Base-by-base conservation (phyloP, 2,797 vertebrate genomes). In the Labroides dimidiatus region DNA sequence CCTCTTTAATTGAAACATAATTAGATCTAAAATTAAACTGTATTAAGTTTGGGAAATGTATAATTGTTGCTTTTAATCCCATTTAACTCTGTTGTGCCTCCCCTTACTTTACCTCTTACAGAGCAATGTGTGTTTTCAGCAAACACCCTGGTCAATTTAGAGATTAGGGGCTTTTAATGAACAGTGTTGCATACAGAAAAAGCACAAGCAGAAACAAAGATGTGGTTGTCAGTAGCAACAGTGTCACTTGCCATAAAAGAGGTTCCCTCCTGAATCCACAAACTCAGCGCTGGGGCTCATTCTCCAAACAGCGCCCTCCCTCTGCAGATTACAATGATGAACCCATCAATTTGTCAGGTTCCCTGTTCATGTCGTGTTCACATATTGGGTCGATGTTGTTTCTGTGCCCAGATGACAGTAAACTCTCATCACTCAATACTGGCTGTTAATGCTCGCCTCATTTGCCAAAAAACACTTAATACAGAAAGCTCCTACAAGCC, bases 211-310 rank as follows among this genome's bases (percentile, higher is more conserved):
- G 48, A 50, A 48, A 33, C 15, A 24, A 56, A 73, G 66, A 78
- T 68, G 54, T 68, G 71, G 71, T 81, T 80, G 78, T 77, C 70
- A 79, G 27, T 61, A 49, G 70, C 69, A 81, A 78, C 74, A 51
- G 48, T 49, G 48, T 79, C 23, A 57, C 21, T 1, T 57, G 19
- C 23, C 55, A 16, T 1, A 23, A 47, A 73, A 12, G 8, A 48
- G 2, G 64, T 60, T 55, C 53, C 44, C 44, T 64, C 12, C 0
- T 0, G 39, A 55, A 16, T 74, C 41, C 24, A 37, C 12, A 53
- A 19, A 57, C n/a, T 41, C 51, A 62, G 33, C 51, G 7, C 27
- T 43, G 17, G 41, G 37, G 41, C 59, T 7, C 36, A 23, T 48
- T 60, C 49, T 51, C 30, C 57, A 48, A 27, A 33, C 27, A 62